These are phyloP conservation scores for Lophotis ruficrista DNA, from an alignment of 2,113 vertebrate genomes.

Conservation along the genomic window DNA sequence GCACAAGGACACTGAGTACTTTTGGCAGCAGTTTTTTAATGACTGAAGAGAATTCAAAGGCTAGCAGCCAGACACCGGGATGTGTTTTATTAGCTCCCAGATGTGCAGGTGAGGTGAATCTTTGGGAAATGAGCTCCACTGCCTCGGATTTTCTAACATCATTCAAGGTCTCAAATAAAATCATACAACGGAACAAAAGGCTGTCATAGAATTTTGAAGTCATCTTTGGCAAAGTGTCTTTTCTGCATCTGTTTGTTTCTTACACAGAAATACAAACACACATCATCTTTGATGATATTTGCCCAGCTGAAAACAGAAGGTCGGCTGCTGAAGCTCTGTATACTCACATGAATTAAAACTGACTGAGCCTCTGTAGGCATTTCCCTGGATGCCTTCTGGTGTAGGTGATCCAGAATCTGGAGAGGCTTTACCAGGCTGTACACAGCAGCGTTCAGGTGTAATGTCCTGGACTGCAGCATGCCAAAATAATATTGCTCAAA, in stretches of 20 bases:
- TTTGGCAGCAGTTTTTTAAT: slow-evolving; percentile 60
- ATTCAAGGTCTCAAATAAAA: slow-evolving; percentile 34
- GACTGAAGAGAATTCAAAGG: slow-evolving; percentile 49
- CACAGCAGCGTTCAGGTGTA: neutral
- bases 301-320: slow-evolving; percentile 32
- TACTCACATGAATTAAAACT: neutral
- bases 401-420: neutral
- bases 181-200: slow-evolving; percentile 12
- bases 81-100: slow-evolving; percentile 65
- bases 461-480: neutral
- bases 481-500: neutral
- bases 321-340: neutral
- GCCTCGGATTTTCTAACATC: neutral
- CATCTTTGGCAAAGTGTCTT: neutral
- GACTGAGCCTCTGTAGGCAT: neutral
- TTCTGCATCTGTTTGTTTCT: neutral
- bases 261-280: neutral
- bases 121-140: slow-evolving; percentile 19
- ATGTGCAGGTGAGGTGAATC: slow-evolving; percentile 65
- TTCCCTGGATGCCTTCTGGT: neutral
- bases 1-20: slow-evolving; percentile 52
- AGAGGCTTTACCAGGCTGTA: neutral
- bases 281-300: neutral
- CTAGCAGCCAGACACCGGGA: slow-evolving; percentile 45
- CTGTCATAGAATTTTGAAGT: neutral